A percentile compares a stretch with the other conserved stretches of the same genome.
phyloP scores from a whole-genome alignment of 1,140 invertebrate species.

The Diploscapter pachys region DNA sequence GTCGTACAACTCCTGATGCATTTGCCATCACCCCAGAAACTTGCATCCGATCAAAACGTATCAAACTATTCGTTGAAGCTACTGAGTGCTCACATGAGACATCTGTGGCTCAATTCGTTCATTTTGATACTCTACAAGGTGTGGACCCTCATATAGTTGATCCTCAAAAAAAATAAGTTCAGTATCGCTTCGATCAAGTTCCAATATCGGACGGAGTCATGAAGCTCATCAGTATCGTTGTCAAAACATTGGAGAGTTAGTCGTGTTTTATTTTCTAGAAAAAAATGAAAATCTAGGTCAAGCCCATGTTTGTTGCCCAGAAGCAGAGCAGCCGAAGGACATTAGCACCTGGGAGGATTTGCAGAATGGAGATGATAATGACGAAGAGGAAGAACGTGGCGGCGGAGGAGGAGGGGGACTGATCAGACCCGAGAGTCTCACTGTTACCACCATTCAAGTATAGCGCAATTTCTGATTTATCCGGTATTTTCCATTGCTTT shows the following conservation, averaged over 20 bases:
- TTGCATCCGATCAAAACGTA: constrained; percentile 63
- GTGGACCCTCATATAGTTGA: background rate
- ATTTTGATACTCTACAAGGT: constrained; percentile 96
- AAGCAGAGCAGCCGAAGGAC: constrained; percentile 19
- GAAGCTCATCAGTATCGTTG: constrained; percentile 79
- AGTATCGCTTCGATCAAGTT: constrained; percentile 87
- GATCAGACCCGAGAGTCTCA: constrained; percentile 30
- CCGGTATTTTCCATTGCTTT: too few relatives aligned
- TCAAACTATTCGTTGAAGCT: constrained; percentile 80
- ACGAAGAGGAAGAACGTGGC: constrained; percentile 7
- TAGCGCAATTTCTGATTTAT: too few relatives aligned
- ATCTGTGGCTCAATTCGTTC: constrained; percentile 85
- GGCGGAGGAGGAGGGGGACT: background rate
- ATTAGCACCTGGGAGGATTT: constrained; percentile 25
- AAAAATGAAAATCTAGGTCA: constrained; percentile 19
- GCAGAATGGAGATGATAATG: background rate
- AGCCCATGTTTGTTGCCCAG: constrained; percentile 18
- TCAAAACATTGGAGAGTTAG: constrained; percentile 86
- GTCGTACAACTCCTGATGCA: constrained; percentile 81
- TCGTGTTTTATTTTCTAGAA: constrained; percentile 67
- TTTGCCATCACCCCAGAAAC: constrained; percentile 72
- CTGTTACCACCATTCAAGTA: constrained; percentile 29
- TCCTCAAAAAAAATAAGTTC: constrained; percentile 5
- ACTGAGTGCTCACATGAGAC: constrained; percentile 76
- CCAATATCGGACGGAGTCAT: constrained; percentile 75